A percentile compares a stretch with the other conserved stretches of the same genome.
Conservation (phyloP, 2,888 invertebrate species). For the Theretra japonica region DNA sequence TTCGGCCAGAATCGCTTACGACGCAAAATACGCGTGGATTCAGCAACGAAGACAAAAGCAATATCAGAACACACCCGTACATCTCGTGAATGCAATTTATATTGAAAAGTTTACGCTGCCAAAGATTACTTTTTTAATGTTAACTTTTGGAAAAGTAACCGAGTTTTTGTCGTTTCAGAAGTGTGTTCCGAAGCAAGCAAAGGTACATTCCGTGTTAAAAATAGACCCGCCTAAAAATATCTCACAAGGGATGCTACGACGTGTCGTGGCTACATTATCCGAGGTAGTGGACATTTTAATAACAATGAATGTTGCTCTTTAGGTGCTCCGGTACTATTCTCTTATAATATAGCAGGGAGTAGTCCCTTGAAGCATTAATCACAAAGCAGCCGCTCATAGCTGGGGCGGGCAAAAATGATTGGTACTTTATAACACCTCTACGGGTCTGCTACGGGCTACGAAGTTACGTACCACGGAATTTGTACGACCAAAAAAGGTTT, state of each 20-base stretch:
- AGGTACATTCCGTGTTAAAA: background rate
- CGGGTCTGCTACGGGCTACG: slow-evolving; percentile 55
- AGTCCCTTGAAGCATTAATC: slow-evolving; percentile 49
- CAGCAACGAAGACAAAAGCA: background rate
- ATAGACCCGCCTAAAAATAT: background rate
- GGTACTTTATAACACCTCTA: slow-evolving; percentile 52
- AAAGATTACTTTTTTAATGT: background rate
- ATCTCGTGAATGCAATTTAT: background rate
- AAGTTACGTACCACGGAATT: slow-evolving; percentile 44
- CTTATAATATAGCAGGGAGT: slow-evolving; percentile 13
- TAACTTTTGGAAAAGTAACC: background rate
- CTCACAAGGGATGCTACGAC: background rate
- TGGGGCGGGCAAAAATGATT: slow-evolving; percentile 49
- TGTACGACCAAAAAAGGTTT: slow-evolving; percentile 40
- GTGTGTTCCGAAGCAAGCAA: background rate
- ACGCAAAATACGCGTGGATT: background rate
- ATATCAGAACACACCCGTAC: background rate
- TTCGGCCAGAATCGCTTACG: background rate
- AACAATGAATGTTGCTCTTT: slow-evolving; percentile 37
- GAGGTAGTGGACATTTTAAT: slow-evolving; percentile 14
- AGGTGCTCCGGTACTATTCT: slow-evolving; percentile 8
- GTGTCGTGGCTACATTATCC: background rate
- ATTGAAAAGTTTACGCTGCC: background rate
- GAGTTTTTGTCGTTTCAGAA: background rate
- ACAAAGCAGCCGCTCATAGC: slow-evolving; percentile 42